phyloP scores from a whole-genome alignment of 2,888 invertebrate species.

The Ophraella communa region DNA sequence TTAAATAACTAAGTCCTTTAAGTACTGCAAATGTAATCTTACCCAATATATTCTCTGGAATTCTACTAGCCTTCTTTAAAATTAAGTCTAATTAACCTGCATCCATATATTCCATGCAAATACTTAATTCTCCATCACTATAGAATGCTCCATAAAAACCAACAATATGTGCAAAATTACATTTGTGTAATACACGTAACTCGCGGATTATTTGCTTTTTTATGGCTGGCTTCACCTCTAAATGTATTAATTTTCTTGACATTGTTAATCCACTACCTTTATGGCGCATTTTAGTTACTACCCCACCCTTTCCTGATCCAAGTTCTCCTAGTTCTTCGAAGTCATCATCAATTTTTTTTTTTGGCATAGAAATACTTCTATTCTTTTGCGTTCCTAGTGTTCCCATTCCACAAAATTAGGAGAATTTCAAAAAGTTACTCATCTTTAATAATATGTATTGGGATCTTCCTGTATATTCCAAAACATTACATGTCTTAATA shows the following conservation, averaged over 20 bases:
- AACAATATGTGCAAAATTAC: constrained; percentile 99
- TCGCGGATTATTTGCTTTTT: constrained; percentile 98
- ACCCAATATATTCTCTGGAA: constrained; percentile 90
- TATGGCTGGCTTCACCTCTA: constrained; percentile 98
- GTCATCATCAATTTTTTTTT: constrained; percentile 92
- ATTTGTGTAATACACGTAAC: constrained; percentile 97
- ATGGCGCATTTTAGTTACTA: constrained; percentile 98
- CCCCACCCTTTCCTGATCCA: constrained; percentile 98
- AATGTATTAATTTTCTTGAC: constrained; percentile 97
- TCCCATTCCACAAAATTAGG: too few species aligned
- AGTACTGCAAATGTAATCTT: constrained; percentile 83
- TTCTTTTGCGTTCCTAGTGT: constrained; percentile 86
- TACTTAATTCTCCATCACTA: constrained; percentile 98
- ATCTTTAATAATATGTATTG: too few species aligned
- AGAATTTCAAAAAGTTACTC: too few species aligned
- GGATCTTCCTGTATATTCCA: too few species aligned
- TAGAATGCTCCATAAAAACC: constrained; percentile 98
- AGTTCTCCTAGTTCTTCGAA: constrained; percentile 96
- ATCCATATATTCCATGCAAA: constrained; percentile 99
- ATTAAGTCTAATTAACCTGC: constrained; percentile 98
- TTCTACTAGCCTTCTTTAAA: constrained; percentile 93
- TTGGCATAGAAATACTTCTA: constrained; percentile 93
- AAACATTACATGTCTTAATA: too few species aligned
- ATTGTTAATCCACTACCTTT: constrained; percentile 94
- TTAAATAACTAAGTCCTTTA: constrained; percentile 93